Base-by-base conservation (phyloP, 1,140 invertebrate genomes). In the Panulirus ornatus region DNA sequence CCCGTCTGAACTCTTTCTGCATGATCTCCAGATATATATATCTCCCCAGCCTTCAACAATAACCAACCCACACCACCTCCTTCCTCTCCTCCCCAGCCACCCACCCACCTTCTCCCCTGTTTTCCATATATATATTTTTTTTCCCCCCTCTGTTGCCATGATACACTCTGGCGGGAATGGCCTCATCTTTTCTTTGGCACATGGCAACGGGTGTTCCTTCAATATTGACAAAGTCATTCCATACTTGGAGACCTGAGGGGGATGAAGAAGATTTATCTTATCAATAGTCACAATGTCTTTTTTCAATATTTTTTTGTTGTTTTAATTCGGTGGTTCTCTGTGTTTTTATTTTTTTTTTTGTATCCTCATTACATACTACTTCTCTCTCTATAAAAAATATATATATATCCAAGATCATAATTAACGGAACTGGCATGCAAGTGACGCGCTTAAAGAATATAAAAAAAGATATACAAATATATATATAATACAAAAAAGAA, bases 161-260 rank as follows among this genome's bases (percentile, higher is more conserved):
- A 58, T 82, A 70, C 54, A 54, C 47, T 75, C 63, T 84, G 88
- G 81, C 88, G 88, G 88, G 66, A 83, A 51, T 70, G 75, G 63
- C 47, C 75, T 88, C 51, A 79, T 40, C 66, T 88, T 38, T 90
- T n/a, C n/a, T n/a, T 11, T 58, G 30, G 76, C 79, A 79, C 88
- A 81, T 91, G 88, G 88, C 88, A 89, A 89, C 88, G 81, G 76
- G 79, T n/a, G n/a, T 44, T 83, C 63, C 83, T 66, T 70, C 79
- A 84, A 89, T 58, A 89, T 70, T 83, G 66, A 54, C 79, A 88
- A 70, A 83, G 88, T 89, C 88, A 89, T 89, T 89, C 92, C 92
- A 92, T 93, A 93, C 93, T 93, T 93, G 93, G 93, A 93, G 79
- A 82, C 91, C 93, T 93, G 93, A 93, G 93, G 93, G 93, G 88